Evolutionary conservation across 2,113 vertebrate genomes (phyloP).

Genomic region (Microtus pennsylvanicus): DNA sequence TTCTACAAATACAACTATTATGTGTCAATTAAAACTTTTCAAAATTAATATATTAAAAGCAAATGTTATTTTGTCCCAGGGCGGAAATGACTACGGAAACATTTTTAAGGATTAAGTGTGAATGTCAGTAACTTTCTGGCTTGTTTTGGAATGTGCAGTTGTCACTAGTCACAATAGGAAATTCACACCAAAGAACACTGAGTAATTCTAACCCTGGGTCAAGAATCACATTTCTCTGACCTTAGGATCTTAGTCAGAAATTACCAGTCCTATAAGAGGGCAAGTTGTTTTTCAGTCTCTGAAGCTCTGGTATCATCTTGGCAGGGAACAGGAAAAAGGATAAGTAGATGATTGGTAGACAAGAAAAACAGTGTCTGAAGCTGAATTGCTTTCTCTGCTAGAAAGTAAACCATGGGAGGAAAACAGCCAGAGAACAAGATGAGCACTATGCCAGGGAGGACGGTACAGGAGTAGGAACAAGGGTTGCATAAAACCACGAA

Average conservation of each 20-base stretch:
- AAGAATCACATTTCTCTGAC: constrained; percentile 34
- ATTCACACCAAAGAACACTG: constrained; percentile 32
- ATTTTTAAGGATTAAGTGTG: constrained; percentile 57
- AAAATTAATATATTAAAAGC: constrained; percentile 34
- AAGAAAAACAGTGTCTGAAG: background rate
- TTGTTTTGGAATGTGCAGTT: constrained; percentile 61
- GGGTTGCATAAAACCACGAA: background rate
- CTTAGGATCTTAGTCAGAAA: constrained; percentile 38
- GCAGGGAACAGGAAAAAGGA: background rate
- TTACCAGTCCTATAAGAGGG: constrained; percentile 23
- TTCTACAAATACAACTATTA: background rate
- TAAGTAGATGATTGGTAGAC: background rate
- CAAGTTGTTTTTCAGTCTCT: constrained; percentile 17
- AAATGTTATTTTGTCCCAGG: constrained; percentile 25
- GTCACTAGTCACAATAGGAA: constrained; percentile 49
- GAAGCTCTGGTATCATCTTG: constrained; percentile 17
- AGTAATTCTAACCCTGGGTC: constrained; percentile 1
- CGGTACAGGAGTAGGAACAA: background rate
- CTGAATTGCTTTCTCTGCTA: background rate
- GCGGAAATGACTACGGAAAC: constrained; percentile 39
- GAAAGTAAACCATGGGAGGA: background rate
- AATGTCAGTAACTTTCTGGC: constrained; percentile 48
- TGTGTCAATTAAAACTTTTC: background rate
- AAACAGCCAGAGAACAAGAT: background rate
- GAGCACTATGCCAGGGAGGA: background rate